Base-by-base conservation (phyloP, 1,140 invertebrate genomes). In the Drosophila novamexicana region DNA sequence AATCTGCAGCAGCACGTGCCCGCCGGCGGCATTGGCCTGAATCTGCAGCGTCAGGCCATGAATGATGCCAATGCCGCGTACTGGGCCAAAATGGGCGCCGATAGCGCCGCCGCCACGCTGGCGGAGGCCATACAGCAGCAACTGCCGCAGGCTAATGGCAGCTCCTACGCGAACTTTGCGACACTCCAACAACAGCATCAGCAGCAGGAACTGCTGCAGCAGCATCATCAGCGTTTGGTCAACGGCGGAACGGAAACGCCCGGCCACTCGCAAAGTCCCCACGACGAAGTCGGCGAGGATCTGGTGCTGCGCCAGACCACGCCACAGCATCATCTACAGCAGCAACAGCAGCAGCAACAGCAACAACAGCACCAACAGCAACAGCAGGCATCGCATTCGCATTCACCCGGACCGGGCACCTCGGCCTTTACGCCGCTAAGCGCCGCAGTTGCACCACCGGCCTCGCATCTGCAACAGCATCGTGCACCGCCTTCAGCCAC, bases 371-470 rank as follows among this genome's bases (percentile, higher is more conserved):
- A 59, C 94, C 94, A 49, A 94, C 95, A 65, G 59, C 65, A 44
- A 42, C 73, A 57, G 36, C 77, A 66, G 42, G 64, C 57, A 62
- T 54, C 75, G 81, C 93, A 76, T 91, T 93, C 64, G 90, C 92
- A 57, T 16, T 85, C 82, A 7, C 78, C 79, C 1, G 93, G 93
- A 91, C 77, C 92, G 73, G 63, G 93, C 70, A 94, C 93, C 97
- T 97, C 18, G 96, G 97, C 9, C 96, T 98, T 91, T 96, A 97
- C 89, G 95, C 96, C 34, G 96, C 96, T 94, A 94, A 95, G 22
- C 95, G 96, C 53, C 95, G 96, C 96, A 7, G 82, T 77, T 39
- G 96, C 81, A 86, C 96, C 57, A 95, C 96, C 84, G 94, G 95
- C 32, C 92, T 96, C 67, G 12, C 85, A 89, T 76, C 95, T 95